phyloP scores from a whole-genome alignment of 2,113 vertebrate species.

The Hippocampus abdominalis region DNA sequence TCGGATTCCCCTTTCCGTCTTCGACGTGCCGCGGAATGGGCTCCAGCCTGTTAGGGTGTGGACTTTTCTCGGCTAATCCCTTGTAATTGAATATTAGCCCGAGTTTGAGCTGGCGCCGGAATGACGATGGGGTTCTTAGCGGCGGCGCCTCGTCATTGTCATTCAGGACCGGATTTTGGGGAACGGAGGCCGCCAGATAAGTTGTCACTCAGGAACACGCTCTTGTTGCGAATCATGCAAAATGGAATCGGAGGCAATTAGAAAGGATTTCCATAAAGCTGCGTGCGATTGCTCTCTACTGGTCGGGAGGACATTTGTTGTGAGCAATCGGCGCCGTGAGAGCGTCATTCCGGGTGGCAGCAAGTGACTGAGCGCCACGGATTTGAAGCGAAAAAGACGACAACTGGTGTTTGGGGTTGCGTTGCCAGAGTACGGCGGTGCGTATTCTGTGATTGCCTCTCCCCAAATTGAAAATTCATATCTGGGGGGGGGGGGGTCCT shows the following conservation, averaged over 20 bases:
- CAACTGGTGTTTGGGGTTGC: too few species aligned
- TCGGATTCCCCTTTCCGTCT: slow-evolving; percentile 22
- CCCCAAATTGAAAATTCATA: too few species aligned
- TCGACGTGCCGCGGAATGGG: slow-evolving; percentile 60
- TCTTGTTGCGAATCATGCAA: slow-evolving; percentile 58
- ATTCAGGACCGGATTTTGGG: slow-evolving; percentile 31
- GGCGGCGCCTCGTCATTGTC: slow-evolving; percentile 32
- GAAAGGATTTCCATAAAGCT: not conserved
- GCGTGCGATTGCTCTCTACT: not conserved
- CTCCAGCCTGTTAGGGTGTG: slow-evolving; percentile 60
- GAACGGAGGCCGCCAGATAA: not conserved
- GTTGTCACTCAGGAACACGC: too few species aligned
- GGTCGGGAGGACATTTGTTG: too few species aligned
- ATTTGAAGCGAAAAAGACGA: too few species aligned
- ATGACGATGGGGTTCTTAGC: slow-evolving; percentile 53
- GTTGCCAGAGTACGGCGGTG: too few species aligned
- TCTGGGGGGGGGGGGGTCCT: too few species aligned
- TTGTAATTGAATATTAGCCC: slow-evolving; percentile 72
- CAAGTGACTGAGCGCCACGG: too few species aligned
- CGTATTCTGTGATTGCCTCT: too few species aligned
- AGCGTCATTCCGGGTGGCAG: too few species aligned
- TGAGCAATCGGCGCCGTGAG: too few species aligned
- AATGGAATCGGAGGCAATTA: slow-evolving; percentile 23
- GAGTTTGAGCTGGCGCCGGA: slow-evolving; percentile 58
- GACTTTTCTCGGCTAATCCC: slow-evolving; percentile 61